Evolutionary conservation across 2,113 vertebrate genomes (phyloP).

Genomic region (Periophthalmus modestus): DNA sequence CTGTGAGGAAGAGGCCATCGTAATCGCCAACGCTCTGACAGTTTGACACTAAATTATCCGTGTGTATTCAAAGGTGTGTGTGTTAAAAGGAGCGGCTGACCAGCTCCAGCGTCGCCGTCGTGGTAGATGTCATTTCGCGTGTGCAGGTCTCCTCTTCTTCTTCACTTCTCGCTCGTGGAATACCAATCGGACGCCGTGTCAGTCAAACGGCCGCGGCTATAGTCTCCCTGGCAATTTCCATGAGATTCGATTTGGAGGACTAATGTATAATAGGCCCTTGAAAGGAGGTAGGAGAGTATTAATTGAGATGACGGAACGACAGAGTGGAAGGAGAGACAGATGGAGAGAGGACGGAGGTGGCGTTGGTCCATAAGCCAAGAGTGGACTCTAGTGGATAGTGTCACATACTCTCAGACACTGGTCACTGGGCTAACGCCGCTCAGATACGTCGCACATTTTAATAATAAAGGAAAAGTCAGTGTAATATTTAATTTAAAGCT

Average conservation of each 20-base stretch:
- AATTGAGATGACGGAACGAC: constrained; percentile 68
- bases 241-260: constrained; percentile 70
- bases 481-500: neutral
- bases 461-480: neutral
- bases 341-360: constrained; percentile 29
- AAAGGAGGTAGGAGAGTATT: constrained; percentile 65
- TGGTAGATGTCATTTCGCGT: constrained; percentile 26
- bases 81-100: constrained; percentile 27
- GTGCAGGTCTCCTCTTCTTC: constrained; percentile 38
- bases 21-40: constrained; percentile 34
- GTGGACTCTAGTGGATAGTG: constrained; percentile 66
- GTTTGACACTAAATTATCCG: constrained; percentile 32
- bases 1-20: constrained; percentile 45
- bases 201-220: constrained; percentile 61
- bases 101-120: neutral
- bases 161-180: constrained; percentile 30
- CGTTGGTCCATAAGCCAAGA: constrained; percentile 51
- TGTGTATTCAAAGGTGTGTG: constrained; percentile 16
- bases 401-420: constrained; percentile 8
- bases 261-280: constrained; percentile 68
- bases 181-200: constrained; percentile 57
- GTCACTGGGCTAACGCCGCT: neutral
- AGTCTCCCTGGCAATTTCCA: constrained; percentile 66
- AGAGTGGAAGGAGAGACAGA: constrained; percentile 16
- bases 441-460: neutral